A percentile compares a stretch with the other conserved stretches of the same genome.
These are phyloP conservation scores for Forbesichthys agassizii DNA, from an alignment of 2,113 vertebrate species.

Conservation along the genomic window DNA sequence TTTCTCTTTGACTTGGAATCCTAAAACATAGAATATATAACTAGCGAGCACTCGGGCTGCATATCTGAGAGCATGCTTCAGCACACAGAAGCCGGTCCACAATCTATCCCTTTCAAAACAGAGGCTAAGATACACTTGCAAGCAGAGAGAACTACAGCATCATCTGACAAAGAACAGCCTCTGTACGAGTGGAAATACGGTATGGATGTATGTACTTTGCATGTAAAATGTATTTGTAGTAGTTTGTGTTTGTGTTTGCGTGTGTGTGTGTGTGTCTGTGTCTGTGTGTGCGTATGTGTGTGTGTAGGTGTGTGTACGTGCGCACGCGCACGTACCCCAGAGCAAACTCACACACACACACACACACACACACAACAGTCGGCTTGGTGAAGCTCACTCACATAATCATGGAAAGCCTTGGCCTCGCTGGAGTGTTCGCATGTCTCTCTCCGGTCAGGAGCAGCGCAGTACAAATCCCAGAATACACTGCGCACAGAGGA, in stretches of 20 bases:
- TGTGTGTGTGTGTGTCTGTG: not conserved
- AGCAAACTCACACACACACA: not conserved
- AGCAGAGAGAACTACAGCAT: constrained; percentile 29
- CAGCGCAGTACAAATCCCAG: constrained; percentile 93
- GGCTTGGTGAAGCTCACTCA: constrained; percentile 76
- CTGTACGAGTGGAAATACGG: not conserved
- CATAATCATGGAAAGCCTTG: constrained; percentile 90
- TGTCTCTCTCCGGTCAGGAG: constrained; percentile 88
- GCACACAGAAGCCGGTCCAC: constrained; percentile 12
- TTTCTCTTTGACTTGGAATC: constrained; percentile 22
- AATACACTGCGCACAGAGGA: constrained; percentile 81
- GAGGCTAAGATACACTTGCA: constrained; percentile 33
- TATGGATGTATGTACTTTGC: not conserved
- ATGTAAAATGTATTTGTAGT: too few relatives aligned
- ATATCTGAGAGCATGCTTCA: constrained; percentile 49
- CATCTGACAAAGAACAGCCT: constrained; percentile 20
- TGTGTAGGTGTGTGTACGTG: not conserved
- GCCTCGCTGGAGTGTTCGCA: constrained; percentile 90
- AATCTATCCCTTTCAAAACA: constrained; percentile 22
- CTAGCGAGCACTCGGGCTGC: constrained; percentile 21
- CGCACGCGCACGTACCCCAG: not conserved
- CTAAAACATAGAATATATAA: constrained; percentile 50
- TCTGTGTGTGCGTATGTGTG: not conserved
- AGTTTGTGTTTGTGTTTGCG: too few relatives aligned
- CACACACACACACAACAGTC: not conserved